These are phyloP conservation scores for Tetranychus cinnabarinus DNA, from an alignment of 1,140 invertebrate genomes.

Conservation along the genomic window DNA sequence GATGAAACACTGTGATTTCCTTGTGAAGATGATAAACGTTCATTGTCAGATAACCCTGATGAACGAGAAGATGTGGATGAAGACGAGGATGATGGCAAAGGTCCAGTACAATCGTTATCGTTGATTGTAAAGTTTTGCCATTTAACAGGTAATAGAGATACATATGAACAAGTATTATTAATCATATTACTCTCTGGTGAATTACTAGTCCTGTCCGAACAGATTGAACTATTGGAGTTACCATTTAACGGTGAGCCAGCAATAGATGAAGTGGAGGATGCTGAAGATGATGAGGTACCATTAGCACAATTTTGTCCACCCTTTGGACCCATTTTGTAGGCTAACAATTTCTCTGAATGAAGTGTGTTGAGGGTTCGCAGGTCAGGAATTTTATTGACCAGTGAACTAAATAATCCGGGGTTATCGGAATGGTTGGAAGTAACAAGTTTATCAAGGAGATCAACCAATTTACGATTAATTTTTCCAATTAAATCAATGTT, in stretches of 20 bases:
- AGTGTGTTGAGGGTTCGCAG: conserved; percentile 79
- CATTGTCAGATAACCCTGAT: conserved; percentile 16
- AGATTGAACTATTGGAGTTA: conserved; percentile 12
- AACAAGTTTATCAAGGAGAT: conserved; percentile 60
- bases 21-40: conserved; percentile 31
- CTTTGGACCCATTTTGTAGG: conserved; percentile 61
- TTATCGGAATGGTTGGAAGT: conserved; percentile 40
- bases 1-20: conserved; percentile 17
- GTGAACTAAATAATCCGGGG: conserved; percentile 47
- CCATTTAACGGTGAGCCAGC: not conserved
- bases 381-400: conserved; percentile 83
- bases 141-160: not conserved
- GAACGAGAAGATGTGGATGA: not conserved
- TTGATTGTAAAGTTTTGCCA: conserved; percentile 1
- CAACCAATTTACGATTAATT: conserved; percentile 66
- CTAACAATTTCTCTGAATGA: conserved; percentile 80
- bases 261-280: not conserved
- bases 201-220: not conserved
- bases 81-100: not conserved
- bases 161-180: not conserved
- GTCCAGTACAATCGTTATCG: conserved; percentile 5
- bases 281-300: conserved; percentile 38
- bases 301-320: conserved; percentile 4
- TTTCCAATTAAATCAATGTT: conserved; percentile 73
- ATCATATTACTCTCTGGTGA: not conserved